These are phyloP conservation scores for Melanotaenia parkinsoni DNA, from an alignment of 2,797 vertebrate species.

Conservation along the genomic window DNA sequence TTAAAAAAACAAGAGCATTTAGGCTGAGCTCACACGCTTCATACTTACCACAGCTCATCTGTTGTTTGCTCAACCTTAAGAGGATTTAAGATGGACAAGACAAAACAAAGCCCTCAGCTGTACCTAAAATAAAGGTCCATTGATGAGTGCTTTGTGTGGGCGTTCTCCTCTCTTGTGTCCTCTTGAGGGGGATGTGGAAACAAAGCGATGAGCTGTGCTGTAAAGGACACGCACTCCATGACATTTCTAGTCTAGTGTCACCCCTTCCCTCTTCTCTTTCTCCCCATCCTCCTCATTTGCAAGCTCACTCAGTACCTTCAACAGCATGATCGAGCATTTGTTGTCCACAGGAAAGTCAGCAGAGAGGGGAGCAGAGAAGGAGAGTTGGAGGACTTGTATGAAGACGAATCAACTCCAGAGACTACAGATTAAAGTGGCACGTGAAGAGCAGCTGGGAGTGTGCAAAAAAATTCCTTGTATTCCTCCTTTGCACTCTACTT, in stretches of 20 bases:
- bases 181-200: slow-evolving; percentile 31
- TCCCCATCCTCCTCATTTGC: slow-evolving; percentile 28
- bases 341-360: slow-evolving; percentile 72
- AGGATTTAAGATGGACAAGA: slow-evolving; percentile 57
- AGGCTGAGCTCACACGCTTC: slow-evolving; percentile 40
- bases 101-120: slow-evolving; percentile 45
- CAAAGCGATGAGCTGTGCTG: slow-evolving; percentile 53
- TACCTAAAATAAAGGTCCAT: slow-evolving; percentile 47
- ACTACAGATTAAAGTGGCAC: slow-evolving; percentile 38
- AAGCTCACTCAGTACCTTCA: slow-evolving; percentile 33
- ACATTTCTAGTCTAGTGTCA: slow-evolving; percentile 33
- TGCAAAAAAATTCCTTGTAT: neutral
- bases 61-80: slow-evolving; percentile 56
- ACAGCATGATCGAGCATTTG: slow-evolving; percentile 33
- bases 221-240: slow-evolving; percentile 32
- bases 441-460: neutral
- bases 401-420: slow-evolving; percentile 77
- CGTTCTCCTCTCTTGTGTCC: slow-evolving; percentile 20
- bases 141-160: slow-evolving; percentile 25
- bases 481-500: slow-evolving; percentile 9
- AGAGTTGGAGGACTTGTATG: slow-evolving; percentile 83
- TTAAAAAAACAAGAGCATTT: slow-evolving; percentile 7
- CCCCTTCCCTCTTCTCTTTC: neutral
- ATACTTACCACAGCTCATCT: slow-evolving; percentile 43
- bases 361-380: slow-evolving; percentile 80